Percentiles rank a stretch among this genome's conserved stretches.
phyloP scores from a whole-genome alignment of 64 coral and sea anemone species.

The Pachyseris speciosa region DNA sequence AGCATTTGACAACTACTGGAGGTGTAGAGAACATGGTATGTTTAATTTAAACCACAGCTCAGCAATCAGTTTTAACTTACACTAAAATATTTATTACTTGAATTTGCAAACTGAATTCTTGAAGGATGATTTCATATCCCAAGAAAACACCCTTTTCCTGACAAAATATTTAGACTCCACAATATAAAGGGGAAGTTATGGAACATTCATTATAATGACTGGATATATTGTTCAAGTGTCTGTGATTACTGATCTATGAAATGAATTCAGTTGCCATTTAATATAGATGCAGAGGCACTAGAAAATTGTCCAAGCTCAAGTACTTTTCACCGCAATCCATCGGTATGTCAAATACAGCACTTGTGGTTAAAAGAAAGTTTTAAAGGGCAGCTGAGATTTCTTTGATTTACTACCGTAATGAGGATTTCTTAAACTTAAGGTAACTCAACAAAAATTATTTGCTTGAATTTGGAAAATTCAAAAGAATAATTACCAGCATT shows the following conservation, averaged over 20 bases:
- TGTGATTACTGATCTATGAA: neutral
- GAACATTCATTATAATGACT: neutral
- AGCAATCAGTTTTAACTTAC: neutral
- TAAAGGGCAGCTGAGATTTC: no score
- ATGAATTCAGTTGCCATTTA: neutral
- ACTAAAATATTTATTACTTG: neutral
- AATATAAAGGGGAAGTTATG: neutral
- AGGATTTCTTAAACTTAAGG: no score
- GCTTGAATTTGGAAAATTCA: no score
- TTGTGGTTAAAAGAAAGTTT: neutral
- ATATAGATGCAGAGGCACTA: neutral
- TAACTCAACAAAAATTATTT: no score
- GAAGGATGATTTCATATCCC: neutral
- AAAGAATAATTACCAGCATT: no score
- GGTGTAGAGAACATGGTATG: neutral
- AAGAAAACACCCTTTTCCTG: neutral
- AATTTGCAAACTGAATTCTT: neutral
- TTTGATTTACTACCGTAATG: no score
- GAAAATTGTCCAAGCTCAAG: neutral
- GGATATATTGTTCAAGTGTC: neutral
- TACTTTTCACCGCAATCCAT: neutral
- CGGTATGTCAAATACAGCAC: neutral
- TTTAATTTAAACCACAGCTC: neutral
- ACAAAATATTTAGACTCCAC: neutral
- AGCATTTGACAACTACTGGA: neutral